Evolutionary conservation across 2,113 vertebrate species (phyloP), one percentile per base, ranked within the genome.

Genomic region (Hippocampus abdominalis): DNA sequence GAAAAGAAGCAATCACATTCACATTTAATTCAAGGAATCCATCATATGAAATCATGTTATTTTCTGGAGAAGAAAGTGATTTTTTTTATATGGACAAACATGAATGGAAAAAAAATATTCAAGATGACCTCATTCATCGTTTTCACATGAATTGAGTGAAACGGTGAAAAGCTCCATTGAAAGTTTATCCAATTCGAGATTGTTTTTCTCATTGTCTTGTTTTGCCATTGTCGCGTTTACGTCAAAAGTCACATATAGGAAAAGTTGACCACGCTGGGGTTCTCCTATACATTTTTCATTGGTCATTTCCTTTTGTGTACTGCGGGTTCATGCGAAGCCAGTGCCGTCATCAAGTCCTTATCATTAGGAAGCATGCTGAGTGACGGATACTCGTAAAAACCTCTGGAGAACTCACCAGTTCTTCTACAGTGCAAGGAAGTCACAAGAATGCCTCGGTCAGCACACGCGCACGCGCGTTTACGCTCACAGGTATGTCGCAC

Each of bases 331-430:
- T 48, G 23, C 2, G 2, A 46, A 25, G 60, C 72, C 76, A 65
- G 67, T 66, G 64, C 60, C 63, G 62, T 76, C 66, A 70, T 72
- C 77, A 76, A 82, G 39, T 64, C 61, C 74, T 86, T 81, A 87
- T 89, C 85, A 79, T 70, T 75, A 80, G 80, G 79, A 86, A 89
- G 74, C 85, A 84, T 77, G 72, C 70, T 72, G 71, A 68, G 51
- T 32, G 57, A 65, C 56, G 8, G 56, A 69, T 53, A 49, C 81
- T 78, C 77, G 74, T 86, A 83, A 87, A 82, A 81, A 68, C 32
- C 51, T 56, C 57, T 27, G 69, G 54, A 62, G 64, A 81, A 46
- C 53, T 72, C 49, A 51, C 32, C 51, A 29, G 60, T 48, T 75
- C 81, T 81, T 79, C 70, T 71, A 71, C 67, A 67, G 51, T 23